A percentile compares a stretch with the other conserved stretches of the same genome.
phyloP scores from a whole-genome alignment of 2,888 invertebrate genomes.

The Parasteatoda lunata region DNA sequence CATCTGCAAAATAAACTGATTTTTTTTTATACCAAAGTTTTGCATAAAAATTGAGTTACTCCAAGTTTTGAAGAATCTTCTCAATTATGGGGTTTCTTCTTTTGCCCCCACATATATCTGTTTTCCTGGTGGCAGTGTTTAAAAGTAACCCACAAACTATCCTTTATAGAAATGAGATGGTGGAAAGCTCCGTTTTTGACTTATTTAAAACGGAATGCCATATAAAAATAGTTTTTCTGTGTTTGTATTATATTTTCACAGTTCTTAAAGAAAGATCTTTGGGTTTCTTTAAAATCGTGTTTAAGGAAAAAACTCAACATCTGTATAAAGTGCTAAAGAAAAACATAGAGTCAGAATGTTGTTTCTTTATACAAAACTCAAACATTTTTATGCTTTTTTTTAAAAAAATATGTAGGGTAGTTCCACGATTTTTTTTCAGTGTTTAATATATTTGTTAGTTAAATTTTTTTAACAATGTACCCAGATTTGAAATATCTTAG shows the following conservation, averaged over 20 bases:
- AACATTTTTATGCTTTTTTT: too few relatives aligned
- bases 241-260: not conserved
- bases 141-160: conserved; percentile 1
- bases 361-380: too few relatives aligned
- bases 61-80: conserved; percentile 6
- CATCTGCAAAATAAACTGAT: conserved; percentile 39
- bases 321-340: too few relatives aligned
- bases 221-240: not conserved
- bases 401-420: too few relatives aligned
- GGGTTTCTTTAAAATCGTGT: too few relatives aligned
- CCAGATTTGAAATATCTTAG: too few relatives aligned
- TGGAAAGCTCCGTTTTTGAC: conserved; percentile 6
- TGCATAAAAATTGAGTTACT: conserved; percentile 56
- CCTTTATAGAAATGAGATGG: not conserved
- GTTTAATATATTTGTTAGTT: too few relatives aligned
- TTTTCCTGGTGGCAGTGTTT: not conserved
- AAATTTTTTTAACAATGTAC: too few relatives aligned
- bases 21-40: conserved; percentile 28
- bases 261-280: too few relatives aligned
- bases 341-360: too few relatives aligned
- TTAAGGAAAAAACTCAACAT: too few relatives aligned
- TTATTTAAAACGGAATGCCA: not conserved
- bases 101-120: not conserved
- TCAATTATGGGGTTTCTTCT: conserved; percentile 23
- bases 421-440: too few relatives aligned